phyloP scores from a whole-genome alignment of 2,113 vertebrate genomes.

The Eulemur rufifrons region DNA sequence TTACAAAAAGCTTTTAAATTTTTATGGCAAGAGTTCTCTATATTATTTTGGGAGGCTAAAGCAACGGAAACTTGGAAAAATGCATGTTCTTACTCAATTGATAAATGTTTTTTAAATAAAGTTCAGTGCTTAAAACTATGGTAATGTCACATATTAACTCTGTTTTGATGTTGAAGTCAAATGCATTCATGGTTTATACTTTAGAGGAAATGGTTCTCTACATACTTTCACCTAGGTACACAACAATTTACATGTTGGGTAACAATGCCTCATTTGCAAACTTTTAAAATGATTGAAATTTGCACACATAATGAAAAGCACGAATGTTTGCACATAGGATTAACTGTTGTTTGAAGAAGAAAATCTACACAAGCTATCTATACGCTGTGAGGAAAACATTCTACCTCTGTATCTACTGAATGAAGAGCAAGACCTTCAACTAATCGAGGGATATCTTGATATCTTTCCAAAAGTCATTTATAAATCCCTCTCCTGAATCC shows the following conservation, averaged over 20 bases:
- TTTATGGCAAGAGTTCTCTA: neutral
- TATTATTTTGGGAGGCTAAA: neutral
- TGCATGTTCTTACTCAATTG: neutral
- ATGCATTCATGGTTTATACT: neutral
- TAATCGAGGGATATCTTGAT: neutral
- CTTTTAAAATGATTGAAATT: constrained; percentile 9
- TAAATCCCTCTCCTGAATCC: neutral
- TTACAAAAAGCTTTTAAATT: neutral
- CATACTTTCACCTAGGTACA: neutral
- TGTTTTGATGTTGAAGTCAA: constrained; percentile 1
- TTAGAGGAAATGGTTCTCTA: neutral
- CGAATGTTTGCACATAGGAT: neutral
- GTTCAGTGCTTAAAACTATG: neutral
- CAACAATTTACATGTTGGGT: neutral
- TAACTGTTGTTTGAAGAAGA: neutral
- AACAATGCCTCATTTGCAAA: neutral
- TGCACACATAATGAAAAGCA: neutral
- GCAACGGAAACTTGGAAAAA: neutral
- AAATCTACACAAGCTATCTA: neutral
- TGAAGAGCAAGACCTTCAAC: neutral
- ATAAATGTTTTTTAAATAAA: neutral
- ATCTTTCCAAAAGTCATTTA: neutral
- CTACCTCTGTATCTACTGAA: neutral
- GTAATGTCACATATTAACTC: neutral
- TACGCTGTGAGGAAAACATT: neutral